Conservation (phyloP, 2,888 invertebrate species). For the Acanthococcus lagerstroemiae region DNA sequence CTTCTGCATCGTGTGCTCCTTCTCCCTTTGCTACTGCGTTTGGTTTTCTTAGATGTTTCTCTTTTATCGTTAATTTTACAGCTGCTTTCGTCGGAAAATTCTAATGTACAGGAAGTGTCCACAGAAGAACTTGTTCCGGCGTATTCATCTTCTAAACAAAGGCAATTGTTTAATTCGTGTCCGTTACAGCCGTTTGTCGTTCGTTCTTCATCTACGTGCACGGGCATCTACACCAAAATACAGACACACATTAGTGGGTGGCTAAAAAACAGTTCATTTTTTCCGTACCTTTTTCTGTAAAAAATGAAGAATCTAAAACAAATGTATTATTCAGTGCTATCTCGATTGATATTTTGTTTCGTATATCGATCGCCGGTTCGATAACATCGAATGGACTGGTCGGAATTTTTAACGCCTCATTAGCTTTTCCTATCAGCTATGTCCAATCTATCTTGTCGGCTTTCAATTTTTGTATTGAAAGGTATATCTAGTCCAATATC, state of each 20-base stretch:
- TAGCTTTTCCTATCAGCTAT: neutral
- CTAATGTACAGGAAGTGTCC: constrained; percentile 30
- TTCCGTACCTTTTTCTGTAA: neutral
- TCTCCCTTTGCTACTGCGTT: constrained; percentile 15
- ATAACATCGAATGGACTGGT: neutral
- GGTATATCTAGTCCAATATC: too few species aligned
- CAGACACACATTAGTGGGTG: neutral
- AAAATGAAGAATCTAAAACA: too few species aligned
- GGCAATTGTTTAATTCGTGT: constrained; percentile 25
- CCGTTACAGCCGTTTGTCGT: constrained; percentile 19
- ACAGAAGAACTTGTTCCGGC: constrained; percentile 28
- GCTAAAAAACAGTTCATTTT: neutral
- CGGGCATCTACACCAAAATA: constrained; percentile 2
- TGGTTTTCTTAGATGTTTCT: constrained; percentile 21
- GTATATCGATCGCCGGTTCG: too few species aligned
- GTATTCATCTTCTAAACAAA: constrained; percentile 29
- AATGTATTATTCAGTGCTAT: neutral
- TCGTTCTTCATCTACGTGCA: constrained; percentile 10
- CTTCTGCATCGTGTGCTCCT: constrained; percentile 61
- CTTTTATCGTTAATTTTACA: constrained; percentile 10
- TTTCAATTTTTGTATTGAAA: too few species aligned
- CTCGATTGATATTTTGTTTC: constrained; percentile 1
- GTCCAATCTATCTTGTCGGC: too few species aligned
- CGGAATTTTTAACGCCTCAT: neutral
- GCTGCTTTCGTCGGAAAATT: constrained; percentile 22